Evolutionary conservation across 2,888 invertebrate species (phyloP).

Genomic region (Rotaria macrura): DNA sequence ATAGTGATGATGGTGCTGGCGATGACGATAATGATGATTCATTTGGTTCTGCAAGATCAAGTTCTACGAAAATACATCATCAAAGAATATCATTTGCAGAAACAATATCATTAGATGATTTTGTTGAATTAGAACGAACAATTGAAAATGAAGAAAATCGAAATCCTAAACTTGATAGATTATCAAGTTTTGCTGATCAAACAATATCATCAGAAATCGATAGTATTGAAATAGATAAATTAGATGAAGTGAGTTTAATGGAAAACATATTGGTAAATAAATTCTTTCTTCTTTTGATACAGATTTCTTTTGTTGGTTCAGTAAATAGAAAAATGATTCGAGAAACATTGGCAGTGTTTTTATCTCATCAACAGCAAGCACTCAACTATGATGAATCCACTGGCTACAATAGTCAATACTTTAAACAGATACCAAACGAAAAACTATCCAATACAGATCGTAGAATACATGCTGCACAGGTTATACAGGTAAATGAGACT

Average conservation of each 20-base stretch:
- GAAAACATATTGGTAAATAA: not conserved
- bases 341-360: not conserved
- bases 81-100: not conserved
- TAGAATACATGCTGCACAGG: not conserved
- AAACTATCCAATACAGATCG: not conserved
- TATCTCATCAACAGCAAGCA: not conserved
- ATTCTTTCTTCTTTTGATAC: not conserved
- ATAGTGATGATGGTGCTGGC: not conserved
- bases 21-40: not conserved
- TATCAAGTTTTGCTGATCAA: not conserved
- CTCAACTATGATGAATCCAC: not conserved
- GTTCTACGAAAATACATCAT: not conserved
- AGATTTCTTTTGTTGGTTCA: not conserved
- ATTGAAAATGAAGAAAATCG: not conserved
- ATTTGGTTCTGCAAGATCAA: not conserved
- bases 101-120: not conserved
- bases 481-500: not conserved
- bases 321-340: not conserved
- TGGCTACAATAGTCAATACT: not conserved
- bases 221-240: not conserved
- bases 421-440: not conserved
- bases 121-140: slow-evolving; percentile 6
- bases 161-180: not conserved
- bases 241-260: not conserved
- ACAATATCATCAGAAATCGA: not conserved